phyloP scores from a whole-genome alignment of 2,113 vertebrate species.

The Melospiza georgiana region DNA sequence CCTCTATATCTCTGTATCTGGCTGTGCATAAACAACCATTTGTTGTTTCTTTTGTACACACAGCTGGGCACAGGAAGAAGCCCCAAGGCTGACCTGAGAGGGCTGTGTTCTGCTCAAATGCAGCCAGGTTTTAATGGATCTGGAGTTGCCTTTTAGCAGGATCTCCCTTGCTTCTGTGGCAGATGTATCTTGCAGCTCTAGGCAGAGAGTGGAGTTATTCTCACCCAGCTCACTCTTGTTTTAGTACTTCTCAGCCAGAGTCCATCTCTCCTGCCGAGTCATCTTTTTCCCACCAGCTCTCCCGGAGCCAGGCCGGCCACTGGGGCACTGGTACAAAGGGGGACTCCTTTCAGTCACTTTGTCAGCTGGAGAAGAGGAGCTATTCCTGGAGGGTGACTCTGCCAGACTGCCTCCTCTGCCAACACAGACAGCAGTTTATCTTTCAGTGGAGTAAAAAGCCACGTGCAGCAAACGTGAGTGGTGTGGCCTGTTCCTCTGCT shows the following conservation, averaged over 20 bases:
- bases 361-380: not conserved
- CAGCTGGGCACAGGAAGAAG: not conserved
- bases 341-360: not conserved
- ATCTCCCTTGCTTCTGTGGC: not conserved
- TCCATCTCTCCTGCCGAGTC: not conserved
- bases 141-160: not conserved
- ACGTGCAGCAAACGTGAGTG: accelerated
- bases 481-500: not conserved
- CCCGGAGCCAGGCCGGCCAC: accelerated
- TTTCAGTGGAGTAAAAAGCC: not conserved
- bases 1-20: not conserved
- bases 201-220: not conserved
- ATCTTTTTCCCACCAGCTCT: not conserved
- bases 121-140: not conserved
- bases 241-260: not conserved
- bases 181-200: not conserved
- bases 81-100: not conserved
- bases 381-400: conserved; percentile 9
- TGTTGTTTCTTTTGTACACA: not conserved
- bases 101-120: not conserved
- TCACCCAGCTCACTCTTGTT: not conserved
- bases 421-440: not conserved
- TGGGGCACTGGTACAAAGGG: not conserved
- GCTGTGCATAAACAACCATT: not conserved
- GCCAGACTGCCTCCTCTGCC: not conserved